Conservation (phyloP, 2,888 invertebrate genomes). For the Gymnoscelis rufifasciata region DNA sequence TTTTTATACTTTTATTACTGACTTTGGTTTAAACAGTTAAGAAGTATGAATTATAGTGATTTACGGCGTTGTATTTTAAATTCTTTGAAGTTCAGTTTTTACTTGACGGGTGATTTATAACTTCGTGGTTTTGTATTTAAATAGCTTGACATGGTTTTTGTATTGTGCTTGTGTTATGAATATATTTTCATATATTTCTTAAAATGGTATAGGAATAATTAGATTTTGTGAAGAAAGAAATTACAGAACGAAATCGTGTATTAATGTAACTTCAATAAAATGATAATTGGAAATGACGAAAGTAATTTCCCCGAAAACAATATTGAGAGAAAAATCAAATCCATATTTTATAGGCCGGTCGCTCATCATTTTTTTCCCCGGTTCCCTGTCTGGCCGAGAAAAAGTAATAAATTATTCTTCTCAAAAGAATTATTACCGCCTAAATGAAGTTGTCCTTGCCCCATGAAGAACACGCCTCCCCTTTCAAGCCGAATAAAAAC, state of each 20-base stretch:
- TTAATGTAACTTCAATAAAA: not conserved
- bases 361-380: slow-evolving; percentile 26
- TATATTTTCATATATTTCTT: no score
- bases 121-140: slow-evolving; percentile 9
- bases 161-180: slow-evolving; percentile 3
- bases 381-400: slow-evolving; percentile 28
- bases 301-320: slow-evolving; percentile 21
- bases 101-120: slow-evolving; percentile 15
- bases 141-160: slow-evolving; percentile 7
- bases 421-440: slow-evolving; percentile 36
- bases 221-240: not conserved
- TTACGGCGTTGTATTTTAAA: slow-evolving; percentile 12
- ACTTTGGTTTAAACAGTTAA: slow-evolving; percentile 2
- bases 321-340: slow-evolving; percentile 26
- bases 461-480: slow-evolving; percentile 46
- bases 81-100: slow-evolving; percentile 18
- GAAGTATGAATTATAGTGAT: slow-evolving; percentile 11
- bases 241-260: no score
- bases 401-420: slow-evolving; percentile 34
- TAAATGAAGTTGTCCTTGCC: slow-evolving; percentile 51
- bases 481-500: slow-evolving; percentile 49
- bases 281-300: not conserved
- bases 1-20: slow-evolving; percentile 3
- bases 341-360: slow-evolving; percentile 28
- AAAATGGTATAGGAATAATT: no score